Evolutionary conservation across 2,888 invertebrate genomes (phyloP).

Genomic region (Phymatocera aterrima): DNA sequence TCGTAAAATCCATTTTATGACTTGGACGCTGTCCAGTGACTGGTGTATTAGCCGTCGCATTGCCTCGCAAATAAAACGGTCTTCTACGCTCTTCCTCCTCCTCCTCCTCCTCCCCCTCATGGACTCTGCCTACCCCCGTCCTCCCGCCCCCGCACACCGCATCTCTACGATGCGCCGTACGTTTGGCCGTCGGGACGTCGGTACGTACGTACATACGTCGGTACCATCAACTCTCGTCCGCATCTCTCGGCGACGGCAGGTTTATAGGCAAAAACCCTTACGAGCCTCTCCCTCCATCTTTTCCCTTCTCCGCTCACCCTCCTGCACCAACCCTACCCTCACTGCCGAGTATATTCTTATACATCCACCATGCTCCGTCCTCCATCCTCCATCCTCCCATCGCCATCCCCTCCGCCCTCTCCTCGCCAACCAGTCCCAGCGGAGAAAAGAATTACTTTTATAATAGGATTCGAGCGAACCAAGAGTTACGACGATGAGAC

Average conservation of each 20-base stretch:
- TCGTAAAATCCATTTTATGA: conserved; percentile 74
- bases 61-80: conserved; percentile 73
- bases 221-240: conserved; percentile 64
- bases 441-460: conserved; percentile 44
- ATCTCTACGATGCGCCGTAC: conserved; percentile 21
- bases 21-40: conserved; percentile 74
- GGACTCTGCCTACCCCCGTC: conserved; percentile 34
- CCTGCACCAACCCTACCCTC: neutral
- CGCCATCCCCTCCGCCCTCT: conserved; percentile 52
- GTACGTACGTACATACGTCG: conserved; percentile 47
- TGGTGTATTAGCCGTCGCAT: conserved; percentile 73
- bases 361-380: conserved; percentile 15
- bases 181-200: conserved; percentile 26
- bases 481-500: conserved; percentile 43
- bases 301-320: conserved; percentile 17
- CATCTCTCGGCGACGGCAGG: conserved; percentile 48
- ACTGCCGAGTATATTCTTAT: conserved; percentile 43
- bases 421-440: conserved; percentile 46
- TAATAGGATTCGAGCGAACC: conserved; percentile 45
- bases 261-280: conserved; percentile 44
- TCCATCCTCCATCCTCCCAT: conserved; percentile 31
- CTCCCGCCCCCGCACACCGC: conserved; percentile 12
- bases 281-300: conserved; percentile 27
- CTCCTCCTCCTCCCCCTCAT: conserved; percentile 20
- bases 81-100: conserved; percentile 54